Evolutionary conservation across 2,888 invertebrate species (phyloP).

Genomic region (Aleiodes testaceus): DNA sequence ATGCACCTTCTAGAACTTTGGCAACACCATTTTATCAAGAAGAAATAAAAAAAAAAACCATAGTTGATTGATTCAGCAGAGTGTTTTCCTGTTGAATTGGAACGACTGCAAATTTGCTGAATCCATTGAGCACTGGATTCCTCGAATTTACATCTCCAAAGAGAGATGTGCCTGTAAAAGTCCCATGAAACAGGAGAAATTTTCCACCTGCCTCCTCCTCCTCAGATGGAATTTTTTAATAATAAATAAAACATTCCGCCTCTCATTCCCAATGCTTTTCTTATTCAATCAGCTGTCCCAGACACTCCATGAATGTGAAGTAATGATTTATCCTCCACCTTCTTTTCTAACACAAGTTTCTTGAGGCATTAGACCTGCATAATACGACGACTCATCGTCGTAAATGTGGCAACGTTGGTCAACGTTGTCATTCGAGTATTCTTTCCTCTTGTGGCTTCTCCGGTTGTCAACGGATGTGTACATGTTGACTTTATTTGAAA

Average conservation of each 20-base stretch:
- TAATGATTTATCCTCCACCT: slow-evolving; percentile 15
- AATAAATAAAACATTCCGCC: slow-evolving; percentile 18
- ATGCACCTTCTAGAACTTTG: slow-evolving; percentile 31
- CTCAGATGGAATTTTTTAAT: neutral
- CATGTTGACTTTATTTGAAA: slow-evolving; percentile 18
- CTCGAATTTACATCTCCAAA: too few relatives aligned
- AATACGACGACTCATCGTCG: too few relatives aligned
- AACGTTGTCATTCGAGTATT: slow-evolving; percentile 4
- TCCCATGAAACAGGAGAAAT: too few relatives aligned
- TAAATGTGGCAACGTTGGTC: slow-evolving; percentile 28
- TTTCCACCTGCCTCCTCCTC: too few relatives aligned
- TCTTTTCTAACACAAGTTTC: neutral
- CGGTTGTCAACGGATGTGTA: slow-evolving; percentile 22
- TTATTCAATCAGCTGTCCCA: slow-evolving; percentile 22
- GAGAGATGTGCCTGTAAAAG: too few relatives aligned
- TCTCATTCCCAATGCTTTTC: slow-evolving; percentile 1
- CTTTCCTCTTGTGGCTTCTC: slow-evolving; percentile 11
- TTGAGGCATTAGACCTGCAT: too few relatives aligned
- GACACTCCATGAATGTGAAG: slow-evolving; percentile 2
- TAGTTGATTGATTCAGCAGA: too few relatives aligned
- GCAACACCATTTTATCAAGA: too few relatives aligned
- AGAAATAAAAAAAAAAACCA: too few relatives aligned
- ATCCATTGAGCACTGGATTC: too few relatives aligned
- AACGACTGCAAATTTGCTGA: too few relatives aligned
- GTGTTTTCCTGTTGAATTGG: too few relatives aligned